Evolutionary conservation across 2,888 invertebrate species (phyloP), one percentile per base, ranked within the genome.

Genomic region (Hydriomena furcata): DNA sequence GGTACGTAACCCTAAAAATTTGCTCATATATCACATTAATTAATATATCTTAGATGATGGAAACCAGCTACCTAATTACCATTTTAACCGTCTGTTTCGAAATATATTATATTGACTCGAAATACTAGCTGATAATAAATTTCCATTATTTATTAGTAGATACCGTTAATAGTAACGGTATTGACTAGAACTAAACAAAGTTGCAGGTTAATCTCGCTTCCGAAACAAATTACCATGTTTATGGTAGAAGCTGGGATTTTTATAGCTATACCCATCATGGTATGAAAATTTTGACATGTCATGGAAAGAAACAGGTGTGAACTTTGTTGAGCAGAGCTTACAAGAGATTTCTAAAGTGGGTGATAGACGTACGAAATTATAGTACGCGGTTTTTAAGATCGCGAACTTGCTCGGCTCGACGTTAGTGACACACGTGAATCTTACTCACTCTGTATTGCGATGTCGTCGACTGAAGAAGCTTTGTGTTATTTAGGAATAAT

Each of bases 181-280:
- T 7, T 7, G 24, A 11, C 28, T 28, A 21, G 12, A 38, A 24
- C 10, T 11, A 17, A 5, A 37, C 31, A 35, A 47, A 25, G 20
- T 52, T 42, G 32, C 41, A n/a, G 24, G 21, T 34, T 6, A 12
- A 27, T 24, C 24, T 17, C 7, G 27, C 13, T 31, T 49, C 11
- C 23, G 30, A 23, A 28, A 23, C 21, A 37, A 51, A 52, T 38
- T 47, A 25, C 24, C 24, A 40, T 25, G 21, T 47, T 52, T 27
- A 46, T 28, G 17, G 28, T 20, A 20, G 12, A 4, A 21, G 20
- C 5, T 12, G 24, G 24, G 27, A 44, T 50, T 44, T 34, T 50
- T 23, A 35, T 34, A 37, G 6, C 8, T 21, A 12, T 36, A 20
- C 8, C 7, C 34, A 13, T 30, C 6, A 13, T 17, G 12, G 12